Conservation (phyloP, 2,797 vertebrate species). For the Cyclopterus lumpus region DNA sequence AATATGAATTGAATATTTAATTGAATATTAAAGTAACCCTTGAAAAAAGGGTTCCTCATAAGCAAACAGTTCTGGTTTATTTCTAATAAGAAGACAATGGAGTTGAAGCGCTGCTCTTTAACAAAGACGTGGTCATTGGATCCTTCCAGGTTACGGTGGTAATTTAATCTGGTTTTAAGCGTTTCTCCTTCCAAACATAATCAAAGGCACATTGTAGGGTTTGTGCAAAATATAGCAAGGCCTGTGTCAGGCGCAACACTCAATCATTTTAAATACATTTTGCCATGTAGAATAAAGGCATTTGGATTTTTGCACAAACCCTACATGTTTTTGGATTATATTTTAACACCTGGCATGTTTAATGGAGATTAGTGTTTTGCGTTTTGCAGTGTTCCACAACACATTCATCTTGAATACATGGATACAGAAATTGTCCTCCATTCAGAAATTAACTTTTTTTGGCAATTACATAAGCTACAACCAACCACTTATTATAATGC, state of each 20-base stretch:
- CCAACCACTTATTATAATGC: constrained; percentile 14
- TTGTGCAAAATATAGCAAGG: too few relatives aligned
- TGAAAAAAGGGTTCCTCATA: too few relatives aligned
- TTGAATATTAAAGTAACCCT: too few relatives aligned
- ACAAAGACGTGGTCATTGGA: background rate
- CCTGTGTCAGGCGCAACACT: too few relatives aligned
- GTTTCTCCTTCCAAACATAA: background rate
- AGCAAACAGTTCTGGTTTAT: background rate
- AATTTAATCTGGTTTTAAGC: too few relatives aligned
- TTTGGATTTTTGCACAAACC: too few relatives aligned
- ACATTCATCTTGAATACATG: background rate
- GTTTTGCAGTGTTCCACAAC: background rate
- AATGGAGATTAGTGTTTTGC: background rate
- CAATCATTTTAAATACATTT: too few relatives aligned
- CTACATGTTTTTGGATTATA: too few relatives aligned
- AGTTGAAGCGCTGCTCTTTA: background rate
- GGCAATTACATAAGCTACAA: background rate
- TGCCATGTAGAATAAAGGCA: too few relatives aligned
- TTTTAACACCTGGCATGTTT: background rate
- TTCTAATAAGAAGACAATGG: background rate
- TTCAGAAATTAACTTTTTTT: background rate
- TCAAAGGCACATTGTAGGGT: too few relatives aligned
- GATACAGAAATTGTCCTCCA: background rate
- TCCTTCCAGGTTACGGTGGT: too few relatives aligned
- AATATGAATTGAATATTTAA: too few relatives aligned